A percentile compares a stretch with the other conserved stretches of the same genome.
Evolutionary conservation across 1,140 invertebrate species (phyloP).

Genomic region (Semibalanus balanoides): DNA sequence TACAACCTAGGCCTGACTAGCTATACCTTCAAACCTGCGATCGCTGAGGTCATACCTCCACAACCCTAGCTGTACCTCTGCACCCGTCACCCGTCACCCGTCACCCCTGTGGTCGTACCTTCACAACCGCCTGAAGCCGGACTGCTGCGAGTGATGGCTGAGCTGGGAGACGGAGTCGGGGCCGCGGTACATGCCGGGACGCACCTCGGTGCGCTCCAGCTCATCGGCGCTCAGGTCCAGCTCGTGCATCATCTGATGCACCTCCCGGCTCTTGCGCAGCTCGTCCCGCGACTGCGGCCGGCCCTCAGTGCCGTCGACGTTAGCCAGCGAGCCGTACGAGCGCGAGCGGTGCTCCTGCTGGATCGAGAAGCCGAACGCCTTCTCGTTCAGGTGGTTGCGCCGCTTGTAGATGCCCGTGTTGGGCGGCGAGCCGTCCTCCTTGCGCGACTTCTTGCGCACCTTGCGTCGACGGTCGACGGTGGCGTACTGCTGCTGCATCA

Average conservation of each 20-base stretch:
- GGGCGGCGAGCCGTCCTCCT: conserved; percentile 50
- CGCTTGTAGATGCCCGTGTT: conserved; percentile 72
- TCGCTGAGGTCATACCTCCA: no score
- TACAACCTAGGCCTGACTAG: no score
- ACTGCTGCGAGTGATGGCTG: not conserved
- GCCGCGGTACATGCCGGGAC: conserved; percentile 23
- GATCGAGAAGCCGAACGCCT: conserved; percentile 86
- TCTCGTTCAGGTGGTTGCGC: conserved; percentile 80
- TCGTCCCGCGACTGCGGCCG: conserved; percentile 16
- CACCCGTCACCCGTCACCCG: no score
- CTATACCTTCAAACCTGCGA: no score
- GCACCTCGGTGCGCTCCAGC: conserved; percentile 40
- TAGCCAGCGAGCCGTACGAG: conserved; percentile 76
- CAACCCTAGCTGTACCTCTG: no score
- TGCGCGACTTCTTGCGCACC: conserved; percentile 27
- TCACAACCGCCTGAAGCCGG: not conserved
- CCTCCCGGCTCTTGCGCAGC: conserved; percentile 39
- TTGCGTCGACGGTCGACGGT: conserved; percentile 26
- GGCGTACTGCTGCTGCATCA: conserved; percentile 41
- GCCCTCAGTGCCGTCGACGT: conserved; percentile 48
- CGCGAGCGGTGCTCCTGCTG: conserved; percentile 77
- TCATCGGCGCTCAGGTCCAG: conserved; percentile 64
- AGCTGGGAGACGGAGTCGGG: conserved; percentile 11
- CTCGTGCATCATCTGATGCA: conserved; percentile 77
- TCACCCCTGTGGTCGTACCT: not conserved